Base-by-base conservation (phyloP, 1,140 invertebrate genomes). In the Trichomalopsis sarcophagae region DNA sequence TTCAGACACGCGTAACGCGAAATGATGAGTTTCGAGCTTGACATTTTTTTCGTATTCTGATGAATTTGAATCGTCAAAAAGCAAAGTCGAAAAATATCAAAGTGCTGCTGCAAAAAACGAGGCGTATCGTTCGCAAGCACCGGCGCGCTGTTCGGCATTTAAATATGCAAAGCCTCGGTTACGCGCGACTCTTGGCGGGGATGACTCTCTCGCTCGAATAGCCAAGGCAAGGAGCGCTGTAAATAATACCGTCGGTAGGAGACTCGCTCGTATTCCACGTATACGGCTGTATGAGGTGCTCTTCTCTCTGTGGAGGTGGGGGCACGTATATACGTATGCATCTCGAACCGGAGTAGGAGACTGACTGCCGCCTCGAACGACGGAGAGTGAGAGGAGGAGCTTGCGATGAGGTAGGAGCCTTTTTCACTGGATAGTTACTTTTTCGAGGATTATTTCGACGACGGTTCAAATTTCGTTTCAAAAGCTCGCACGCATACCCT, bases 181-280 rank as follows among this genome's bases (percentile, higher is more conserved):
- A 44, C 17, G 30, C 55, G 30, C 55, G 36, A 5, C 68, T 27
- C 68, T n/a, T 33, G 27, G 68, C n/a, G 81, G 71, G 33, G 30
- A 77, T n/a, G 71, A 62, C 27, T 71, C 36, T 68, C 73, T 17
- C 10, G 36, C 77, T 75, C 33, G 71, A 84, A 84, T 75, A 78
- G 77, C 30, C 77, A 69, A 40, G 82, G 44, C 17, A 71, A 84
- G 44, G 66, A 66, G 44, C 21, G 68, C 69, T 50, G 82, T 84
- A 84, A 84, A 84, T 84, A 84, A 84, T 84, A 84, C 75, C 50
- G 74, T 44, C 50, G 74, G 62, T 73, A 84, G 66, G 23, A n/a
- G 73, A n/a, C 17, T 73, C 13, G 69, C 76, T 79, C 77, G 77
- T 79, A 80, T 80, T 80, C 77, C 77, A 74, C 44, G 77, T 66